phyloP scores from a whole-genome alignment of 2,113 vertebrate species.

The Vulpes ferrilata region DNA sequence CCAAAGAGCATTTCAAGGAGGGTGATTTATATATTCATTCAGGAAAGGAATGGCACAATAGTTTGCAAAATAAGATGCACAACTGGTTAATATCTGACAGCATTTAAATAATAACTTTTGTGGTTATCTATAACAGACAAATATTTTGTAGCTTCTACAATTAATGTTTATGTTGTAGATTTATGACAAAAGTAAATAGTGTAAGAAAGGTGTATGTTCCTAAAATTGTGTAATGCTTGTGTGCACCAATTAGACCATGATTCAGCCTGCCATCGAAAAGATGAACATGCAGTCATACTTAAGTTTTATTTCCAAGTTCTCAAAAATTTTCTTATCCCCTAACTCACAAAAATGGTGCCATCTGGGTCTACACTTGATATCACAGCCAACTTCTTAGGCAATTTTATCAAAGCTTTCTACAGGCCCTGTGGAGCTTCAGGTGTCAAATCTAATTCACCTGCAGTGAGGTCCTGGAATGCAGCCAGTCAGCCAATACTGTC shows the following conservation, averaged over 20 bases:
- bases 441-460: slow-evolving; percentile 29
- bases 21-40: not conserved
- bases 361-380: not conserved
- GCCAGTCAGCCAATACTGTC: not conserved
- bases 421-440: not conserved
- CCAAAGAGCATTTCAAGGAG: not conserved
- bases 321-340: not conserved
- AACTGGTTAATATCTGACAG: not conserved
- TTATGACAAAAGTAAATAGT: not conserved
- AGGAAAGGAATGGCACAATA: not conserved
- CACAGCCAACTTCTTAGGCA: slow-evolving; percentile 47
- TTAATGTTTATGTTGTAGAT: not conserved
- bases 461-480: not conserved
- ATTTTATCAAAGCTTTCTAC: slow-evolving; percentile 45
- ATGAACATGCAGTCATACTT: not conserved
- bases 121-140: not conserved
- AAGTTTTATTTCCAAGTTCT: not conserved
- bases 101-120: not conserved
- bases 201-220: not conserved
- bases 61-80: not conserved
- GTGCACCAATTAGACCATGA: not conserved
- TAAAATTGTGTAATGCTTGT: not conserved
- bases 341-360: not conserved
- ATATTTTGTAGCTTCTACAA: not conserved
- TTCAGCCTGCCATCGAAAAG: not conserved